Percentiles rank a stretch among this genome's conserved stretches.
Conservation (phyloP, 2,888 invertebrate genomes). For the Plusia festucae region DNA sequence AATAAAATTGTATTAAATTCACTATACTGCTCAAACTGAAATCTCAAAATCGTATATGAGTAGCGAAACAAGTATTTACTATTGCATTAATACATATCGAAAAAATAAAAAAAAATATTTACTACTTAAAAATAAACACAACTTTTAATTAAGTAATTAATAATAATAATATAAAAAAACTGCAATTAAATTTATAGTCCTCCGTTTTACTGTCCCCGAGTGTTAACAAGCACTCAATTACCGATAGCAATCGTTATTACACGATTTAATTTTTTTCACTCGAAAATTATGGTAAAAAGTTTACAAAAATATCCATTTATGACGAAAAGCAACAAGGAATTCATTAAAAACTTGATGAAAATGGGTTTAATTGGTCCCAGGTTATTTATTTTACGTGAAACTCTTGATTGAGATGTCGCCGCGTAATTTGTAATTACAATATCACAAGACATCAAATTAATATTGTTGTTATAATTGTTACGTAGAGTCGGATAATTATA, state of each 20-base stretch:
- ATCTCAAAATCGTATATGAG: too few relatives aligned
- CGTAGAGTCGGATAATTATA: constrained; percentile 22
- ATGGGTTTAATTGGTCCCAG: constrained; percentile 70
- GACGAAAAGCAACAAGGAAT: constrained; percentile 56
- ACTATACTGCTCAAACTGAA: not conserved
- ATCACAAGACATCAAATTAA: constrained; percentile 34
- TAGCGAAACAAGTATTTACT: too few relatives aligned
- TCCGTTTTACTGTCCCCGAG: constrained; percentile 47
- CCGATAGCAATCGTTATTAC: constrained; percentile 79
- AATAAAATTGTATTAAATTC: not conserved
- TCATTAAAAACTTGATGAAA: constrained; percentile 57
- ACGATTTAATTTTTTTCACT: constrained; percentile 69
- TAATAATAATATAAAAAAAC: too few relatives aligned
- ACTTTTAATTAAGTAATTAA: too few relatives aligned
- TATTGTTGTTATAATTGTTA: constrained; percentile 47
- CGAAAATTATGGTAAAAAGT: constrained; percentile 52
- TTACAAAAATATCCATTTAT: constrained; percentile 63
- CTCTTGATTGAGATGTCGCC: constrained; percentile 66
- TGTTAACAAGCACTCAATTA: constrained; percentile 69
- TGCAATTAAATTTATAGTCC: constrained; percentile 23
- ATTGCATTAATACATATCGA: too few relatives aligned
- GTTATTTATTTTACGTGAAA: constrained; percentile 59
- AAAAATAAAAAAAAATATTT: too few relatives aligned
- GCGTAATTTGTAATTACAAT: constrained; percentile 31
- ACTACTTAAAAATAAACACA: too few relatives aligned